Conservation (phyloP, 2,797 vertebrate species). For the Poecile montanus region DNA sequence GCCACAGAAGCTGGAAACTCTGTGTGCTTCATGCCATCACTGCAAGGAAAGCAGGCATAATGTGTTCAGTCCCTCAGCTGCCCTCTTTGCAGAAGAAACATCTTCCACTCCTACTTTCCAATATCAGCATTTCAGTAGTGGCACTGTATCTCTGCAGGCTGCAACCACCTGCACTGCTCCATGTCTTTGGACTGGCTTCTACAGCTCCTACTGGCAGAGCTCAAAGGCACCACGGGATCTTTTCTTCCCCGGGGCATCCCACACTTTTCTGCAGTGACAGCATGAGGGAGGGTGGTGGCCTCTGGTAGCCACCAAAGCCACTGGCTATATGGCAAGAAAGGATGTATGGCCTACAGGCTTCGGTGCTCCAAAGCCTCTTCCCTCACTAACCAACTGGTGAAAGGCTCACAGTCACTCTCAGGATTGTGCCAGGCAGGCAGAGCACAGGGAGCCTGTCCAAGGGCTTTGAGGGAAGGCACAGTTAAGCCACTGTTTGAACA, state of each 20-base stretch:
- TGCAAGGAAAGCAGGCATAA: not conserved
- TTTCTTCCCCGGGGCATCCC: not conserved
- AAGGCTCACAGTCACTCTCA: slow-evolving; percentile 12
- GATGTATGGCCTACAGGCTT: not conserved
- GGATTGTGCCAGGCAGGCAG: slow-evolving; percentile 65
- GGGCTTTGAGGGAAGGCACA: slow-evolving; percentile 67
- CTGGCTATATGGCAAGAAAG: not conserved
- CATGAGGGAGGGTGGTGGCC: not conserved
- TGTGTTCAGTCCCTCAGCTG: not conserved
- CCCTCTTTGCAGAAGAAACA: not conserved
- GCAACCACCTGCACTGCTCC: not conserved
- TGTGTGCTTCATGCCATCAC: not conserved
- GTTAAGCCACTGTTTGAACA: slow-evolving; percentile 73
- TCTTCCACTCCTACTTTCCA: not conserved
- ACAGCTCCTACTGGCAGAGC: not conserved
- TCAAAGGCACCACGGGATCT: not conserved
- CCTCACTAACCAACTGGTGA: not conserved
- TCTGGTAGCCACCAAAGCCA: not conserved
- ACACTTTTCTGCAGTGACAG: not conserved
- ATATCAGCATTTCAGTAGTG: not conserved
- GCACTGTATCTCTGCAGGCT: not conserved
- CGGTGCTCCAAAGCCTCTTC: not conserved
- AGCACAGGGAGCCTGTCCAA: slow-evolving; percentile 63
- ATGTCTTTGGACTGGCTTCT: not conserved
- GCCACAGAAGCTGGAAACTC: not conserved